Conservation (phyloP, 1,140 invertebrate species). For the Bursaphelenchus mucronatus region DNA sequence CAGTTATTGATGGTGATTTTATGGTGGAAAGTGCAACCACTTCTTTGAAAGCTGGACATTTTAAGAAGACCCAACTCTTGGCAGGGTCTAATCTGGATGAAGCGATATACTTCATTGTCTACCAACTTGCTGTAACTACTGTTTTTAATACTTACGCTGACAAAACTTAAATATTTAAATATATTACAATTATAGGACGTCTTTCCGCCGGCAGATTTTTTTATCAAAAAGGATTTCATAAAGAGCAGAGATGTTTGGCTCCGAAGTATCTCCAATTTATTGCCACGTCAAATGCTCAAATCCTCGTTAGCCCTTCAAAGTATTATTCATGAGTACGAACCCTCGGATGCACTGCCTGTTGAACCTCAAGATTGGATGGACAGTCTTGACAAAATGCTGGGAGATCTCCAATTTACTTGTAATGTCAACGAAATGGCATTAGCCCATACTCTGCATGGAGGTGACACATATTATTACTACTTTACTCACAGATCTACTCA, state of each 20-base stretch:
- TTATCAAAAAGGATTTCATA: conserved; percentile 56
- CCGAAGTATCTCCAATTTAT: conserved; percentile 48
- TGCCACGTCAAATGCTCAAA: conserved; percentile 58
- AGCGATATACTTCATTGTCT: conserved; percentile 60
- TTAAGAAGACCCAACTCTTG: conserved; percentile 89
- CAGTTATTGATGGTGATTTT: conserved; percentile 89
- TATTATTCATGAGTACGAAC: conserved; percentile 55
- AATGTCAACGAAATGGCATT: conserved; percentile 80
- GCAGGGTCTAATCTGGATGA: conserved; percentile 74
- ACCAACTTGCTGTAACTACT: conserved; percentile 51
- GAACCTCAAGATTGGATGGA: conserved; percentile 41
- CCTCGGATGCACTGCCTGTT: conserved; percentile 37
- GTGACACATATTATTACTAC: conserved; percentile 69
- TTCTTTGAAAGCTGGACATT: conserved; percentile 74
- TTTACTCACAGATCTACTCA: conserved; percentile 73
- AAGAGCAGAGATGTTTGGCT: conserved; percentile 53
- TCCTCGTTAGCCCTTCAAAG: conserved; percentile 52
- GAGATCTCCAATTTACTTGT: conserved; percentile 92
- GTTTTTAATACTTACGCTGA: conserved; percentile 17
- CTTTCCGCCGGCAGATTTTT: conserved; percentile 58
- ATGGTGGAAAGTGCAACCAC: conserved; percentile 77
- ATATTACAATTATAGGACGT: conserved; percentile 56
- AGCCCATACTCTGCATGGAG: conserved; percentile 57
- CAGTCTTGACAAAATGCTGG: conserved; percentile 70
- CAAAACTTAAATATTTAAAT: too few relatives aligned